Evolutionary conservation across 2,888 invertebrate species (phyloP), one percentile per base, ranked within the genome.

Genomic region (Ichneumoninae sp.): DNA sequence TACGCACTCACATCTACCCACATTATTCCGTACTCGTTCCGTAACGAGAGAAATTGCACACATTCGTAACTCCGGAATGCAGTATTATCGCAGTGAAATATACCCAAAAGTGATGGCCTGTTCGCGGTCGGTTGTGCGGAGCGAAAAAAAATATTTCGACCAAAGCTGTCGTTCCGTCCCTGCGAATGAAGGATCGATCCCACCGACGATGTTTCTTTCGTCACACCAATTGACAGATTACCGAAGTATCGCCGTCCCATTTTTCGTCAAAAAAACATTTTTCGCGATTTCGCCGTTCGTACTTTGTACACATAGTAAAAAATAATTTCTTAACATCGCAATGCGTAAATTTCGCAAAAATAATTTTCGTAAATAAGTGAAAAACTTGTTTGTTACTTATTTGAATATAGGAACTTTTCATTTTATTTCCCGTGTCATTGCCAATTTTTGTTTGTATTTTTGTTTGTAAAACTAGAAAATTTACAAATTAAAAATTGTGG

Each of bases 41-140:
- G 47, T 57, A 33, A 57, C 74, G 47, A 66, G 44, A 22, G 47
- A 66, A 70, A 52, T n/a, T 50, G 6, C 69, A 36, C 57, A 72
- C 62, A 79, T 62, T 65, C 26, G 57, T 36, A 68, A 54, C 60
- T 69, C 50, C 3, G 16, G n/a, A 76, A 71, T 76, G 22, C 57
- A 71, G 44, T 72, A 80, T 80, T 80, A 76, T 80, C 71, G 22
- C 66, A 40, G 50, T 68, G 33, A 80, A 76, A 71, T 72, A 77
- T 71, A 72, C 47, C 47, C 26, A 60, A 44, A 50, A 47, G 10
- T 52, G 72, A 57, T 44, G 33, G 70, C 26, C 71, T 50, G 19
- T 68, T 75, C 50, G 19, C 66, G 52, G 62, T 30, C 16, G 47
- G 36, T 75, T 44, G 50, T 70, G 8, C 50, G 33, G 50, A 13